Base-by-base conservation (phyloP, 1,140 invertebrate genomes). In the Hylaeus volcanicus region DNA sequence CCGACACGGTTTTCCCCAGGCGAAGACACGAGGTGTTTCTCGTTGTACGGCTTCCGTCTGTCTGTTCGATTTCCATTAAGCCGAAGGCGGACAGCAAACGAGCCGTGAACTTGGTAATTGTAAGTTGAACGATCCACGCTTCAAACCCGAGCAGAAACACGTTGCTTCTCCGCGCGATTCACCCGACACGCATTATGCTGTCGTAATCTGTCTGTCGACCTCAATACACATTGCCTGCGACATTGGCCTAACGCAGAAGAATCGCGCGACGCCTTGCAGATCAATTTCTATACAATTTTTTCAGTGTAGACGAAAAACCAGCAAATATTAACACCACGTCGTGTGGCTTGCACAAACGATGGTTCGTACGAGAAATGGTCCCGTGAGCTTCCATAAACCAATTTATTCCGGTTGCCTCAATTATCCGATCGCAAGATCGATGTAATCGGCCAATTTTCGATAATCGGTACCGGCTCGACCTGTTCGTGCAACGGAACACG, bases 21-120 rank as follows among this genome's bases (percentile, higher is more conserved):
- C 55, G 14, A 73, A 15, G 41, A 68, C 64, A 61, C 60, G n/a
- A 65, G 3, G 45, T 15, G 70, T 48, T 79, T 73, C 70, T 51
- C 55, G 60, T 56, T 63, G 11, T 8, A 6, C 12, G 37, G 6
- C 77, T 79, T 79, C 77, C 80, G 86, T 83, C 53, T 56, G 68
- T 39, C 68, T 75, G 66, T 72, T 84, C 84, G 71, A 81, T 63
- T 81, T 65, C 82, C 71, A 84, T 86, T 69, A 82, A 60, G 60
- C 55, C 51, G 82, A 65, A 79, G 65, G 70, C 81, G 45, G 63
- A 48, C 60, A 43, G 63, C 56, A 87, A 88, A 88, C 85, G 86
- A 88, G 61, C 86, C 85, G 76, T 87, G 79, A 88, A 88, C 83
- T 77, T 82, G 86, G 85, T 88, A 88, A 88, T 88, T 85, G 76